Evolutionary conservation across 2,113 vertebrate genomes (phyloP).

Genomic region (Catharus bicknelli): DNA sequence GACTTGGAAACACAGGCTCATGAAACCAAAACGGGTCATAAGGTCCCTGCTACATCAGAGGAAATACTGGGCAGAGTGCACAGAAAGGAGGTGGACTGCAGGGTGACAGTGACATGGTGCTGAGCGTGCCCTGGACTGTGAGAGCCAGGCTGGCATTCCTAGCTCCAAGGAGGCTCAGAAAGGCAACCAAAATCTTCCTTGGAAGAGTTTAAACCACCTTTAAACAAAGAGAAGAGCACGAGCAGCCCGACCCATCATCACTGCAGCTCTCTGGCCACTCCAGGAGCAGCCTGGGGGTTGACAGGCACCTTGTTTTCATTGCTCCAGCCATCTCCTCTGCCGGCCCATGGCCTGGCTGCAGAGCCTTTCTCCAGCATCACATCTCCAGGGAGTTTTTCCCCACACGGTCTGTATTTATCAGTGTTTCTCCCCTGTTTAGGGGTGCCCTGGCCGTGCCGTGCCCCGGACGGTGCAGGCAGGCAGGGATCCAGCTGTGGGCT

Average conservation of each 20-base stretch:
- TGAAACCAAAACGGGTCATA: rapidly evolving
- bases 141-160: rapidly evolving
- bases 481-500: background rate
- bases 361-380: background rate
- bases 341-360: background rate
- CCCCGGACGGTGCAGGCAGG: background rate
- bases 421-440: rapidly evolving
- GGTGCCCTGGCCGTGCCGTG: background rate
- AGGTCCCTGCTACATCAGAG: background rate
- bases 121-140: background rate
- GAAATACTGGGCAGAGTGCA: background rate
- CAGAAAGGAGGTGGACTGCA: rapidly evolving
- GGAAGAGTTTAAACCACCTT: background rate
- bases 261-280: background rate
- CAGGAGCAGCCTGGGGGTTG: rapidly evolving
- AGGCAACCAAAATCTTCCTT: background rate
- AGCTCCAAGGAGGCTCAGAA: background rate
- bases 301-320: background rate
- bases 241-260: rapidly evolving
- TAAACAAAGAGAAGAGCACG: background rate
- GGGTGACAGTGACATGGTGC: rapidly evolving
- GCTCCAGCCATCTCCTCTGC: background rate
- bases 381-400: background rate
- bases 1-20: background rate
- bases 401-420: background rate